Evolutionary conservation across 2,888 invertebrate genomes (phyloP), one percentile per base, ranked within the genome.

Genomic region (Zygaena filipendulae): DNA sequence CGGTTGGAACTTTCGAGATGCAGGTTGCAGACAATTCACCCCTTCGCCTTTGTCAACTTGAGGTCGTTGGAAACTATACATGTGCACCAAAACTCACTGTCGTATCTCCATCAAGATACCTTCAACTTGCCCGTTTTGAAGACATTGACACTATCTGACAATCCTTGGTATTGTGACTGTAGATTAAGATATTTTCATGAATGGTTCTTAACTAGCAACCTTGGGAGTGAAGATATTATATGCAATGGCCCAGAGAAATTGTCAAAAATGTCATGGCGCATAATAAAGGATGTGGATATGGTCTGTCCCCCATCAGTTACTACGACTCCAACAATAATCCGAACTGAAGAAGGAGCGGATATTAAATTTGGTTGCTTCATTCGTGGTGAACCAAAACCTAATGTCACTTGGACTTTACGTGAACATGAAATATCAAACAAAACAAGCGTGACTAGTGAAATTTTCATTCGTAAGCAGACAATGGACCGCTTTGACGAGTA

Each of bases 151-250:
- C 64, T 95, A 29, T 89, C 92, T 40, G 89, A 89, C 16, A 95
- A 95, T 60, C 92, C 90, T 4, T 95, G 95, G 95, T 84, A 84
- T 42, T 95, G 95, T 60, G 93, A 95, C 66, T 95, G 95, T 63
- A 85, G 88, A 45, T 64, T 95, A 38, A 83, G 90, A 27, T 87
- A 87, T 24, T 91, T 95, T 49, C 86, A 93, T 26, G 86, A 86
- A 40, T 94, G 94, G 92, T 87, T 92, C 55, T 75, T 92, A 11
- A 82, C 84, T 30, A 87, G 87, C 43, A 92, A 92, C 51, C 79
- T 95, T 16, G 87, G 88, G 33, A 88, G 88, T 29, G 85, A 87
- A 38, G 84, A 90, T 21, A 82, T 93, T 13, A 80, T 83, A 18
- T 92, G 92, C 50, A 79, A 81, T 11, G 86, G 86, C 8, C 95